These are phyloP conservation scores for Anguilla marmorata DNA, from an alignment of 2,797 vertebrate genomes.

Conservation along the genomic window DNA sequence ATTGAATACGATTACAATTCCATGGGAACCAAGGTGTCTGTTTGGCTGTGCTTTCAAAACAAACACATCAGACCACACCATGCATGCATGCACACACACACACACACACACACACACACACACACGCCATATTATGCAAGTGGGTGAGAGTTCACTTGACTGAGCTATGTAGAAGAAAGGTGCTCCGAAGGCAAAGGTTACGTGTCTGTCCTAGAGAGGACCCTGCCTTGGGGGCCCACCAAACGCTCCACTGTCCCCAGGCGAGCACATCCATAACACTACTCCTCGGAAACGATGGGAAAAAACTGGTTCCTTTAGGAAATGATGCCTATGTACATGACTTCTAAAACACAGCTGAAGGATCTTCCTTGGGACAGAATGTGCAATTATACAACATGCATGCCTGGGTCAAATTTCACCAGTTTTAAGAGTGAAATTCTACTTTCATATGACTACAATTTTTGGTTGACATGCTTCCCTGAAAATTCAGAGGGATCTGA, in stretches of 20 bases:
- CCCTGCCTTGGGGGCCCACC: neutral
- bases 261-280: neutral
- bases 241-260: neutral
- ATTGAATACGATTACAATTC: neutral
- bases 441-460: too few relatives aligned
- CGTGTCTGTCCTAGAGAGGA: slow-evolving; percentile 15
- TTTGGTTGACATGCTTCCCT: too few relatives aligned
- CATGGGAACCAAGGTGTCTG: neutral
- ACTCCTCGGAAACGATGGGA: neutral
- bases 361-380: neutral
- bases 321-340: neutral
- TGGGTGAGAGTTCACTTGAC: slow-evolving; percentile 34
- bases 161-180: slow-evolving; percentile 23
- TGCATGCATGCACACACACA: neutral
- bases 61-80: slow-evolving; percentile 7
- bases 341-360: neutral
- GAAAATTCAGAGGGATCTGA: too few relatives aligned
- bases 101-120: neutral
- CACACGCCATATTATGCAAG: slow-evolving; percentile 9
- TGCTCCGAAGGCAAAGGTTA: slow-evolving; percentile 26
- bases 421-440: too few relatives aligned
- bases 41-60: slow-evolving; percentile 2
- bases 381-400: neutral
- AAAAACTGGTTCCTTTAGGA: neutral
- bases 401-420: neutral